Conservation (phyloP, 2,113 vertebrate species). For the Lipotes vexillifer region DNA sequence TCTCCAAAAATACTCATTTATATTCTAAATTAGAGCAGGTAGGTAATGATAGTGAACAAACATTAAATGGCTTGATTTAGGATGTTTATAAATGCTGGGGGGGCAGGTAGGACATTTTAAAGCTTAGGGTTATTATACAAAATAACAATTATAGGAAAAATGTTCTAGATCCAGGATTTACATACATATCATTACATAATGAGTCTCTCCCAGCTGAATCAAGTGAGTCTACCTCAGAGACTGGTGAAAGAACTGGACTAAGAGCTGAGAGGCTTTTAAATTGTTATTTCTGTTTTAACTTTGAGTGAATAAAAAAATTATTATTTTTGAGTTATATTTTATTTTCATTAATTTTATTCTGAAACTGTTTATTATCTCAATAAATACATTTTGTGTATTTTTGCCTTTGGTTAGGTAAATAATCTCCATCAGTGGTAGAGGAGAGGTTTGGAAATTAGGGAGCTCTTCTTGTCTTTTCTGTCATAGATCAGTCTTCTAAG, state of each 20-base stretch:
- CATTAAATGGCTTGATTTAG: not conserved
- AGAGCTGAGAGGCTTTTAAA: not conserved
- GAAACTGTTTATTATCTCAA: not conserved
- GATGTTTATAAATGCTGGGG: not conserved
- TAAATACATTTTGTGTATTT: not conserved
- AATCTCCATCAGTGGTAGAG: not conserved
- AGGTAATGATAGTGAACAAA: not conserved
- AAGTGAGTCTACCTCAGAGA: not conserved
- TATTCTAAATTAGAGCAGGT: slow-evolving; percentile 6
- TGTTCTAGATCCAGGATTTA: not conserved
- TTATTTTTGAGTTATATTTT: not conserved
- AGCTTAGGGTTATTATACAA: not conserved
- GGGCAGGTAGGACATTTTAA: not conserved
- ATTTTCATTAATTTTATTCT: slow-evolving; percentile 16
- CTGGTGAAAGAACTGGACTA: not conserved
- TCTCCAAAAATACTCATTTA: not conserved
- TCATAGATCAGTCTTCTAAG: not conserved
- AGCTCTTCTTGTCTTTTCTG: not conserved
- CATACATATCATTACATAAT: not conserved
- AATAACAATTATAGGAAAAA: not conserved
- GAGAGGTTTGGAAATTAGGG: not conserved
- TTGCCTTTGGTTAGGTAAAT: not conserved
- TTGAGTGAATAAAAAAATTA: not conserved
- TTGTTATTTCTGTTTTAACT: not conserved
- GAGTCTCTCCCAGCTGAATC: not conserved